Evolutionary conservation across 2,797 vertebrate species (phyloP), one percentile per base, ranked within the genome.

Genomic region (Oreochromis grahami): DNA sequence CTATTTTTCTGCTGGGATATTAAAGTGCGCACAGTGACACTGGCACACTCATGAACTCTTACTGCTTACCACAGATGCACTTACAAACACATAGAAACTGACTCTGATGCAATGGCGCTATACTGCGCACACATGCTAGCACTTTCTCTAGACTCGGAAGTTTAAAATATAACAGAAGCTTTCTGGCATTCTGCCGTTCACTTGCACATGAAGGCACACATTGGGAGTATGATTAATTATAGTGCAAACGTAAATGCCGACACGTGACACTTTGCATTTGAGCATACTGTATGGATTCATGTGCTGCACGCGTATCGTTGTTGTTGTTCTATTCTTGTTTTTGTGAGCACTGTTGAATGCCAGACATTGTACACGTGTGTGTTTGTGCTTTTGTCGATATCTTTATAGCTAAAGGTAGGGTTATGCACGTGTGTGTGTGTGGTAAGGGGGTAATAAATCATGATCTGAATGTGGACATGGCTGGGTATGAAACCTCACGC

Each of bases 401-500:
- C 79, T 85, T 51, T 85, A 77, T 53, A 45, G 82, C 79, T 84
- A 77, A 87, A 88, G 86, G 83, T 78, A 48, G 68, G 41, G 15
- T 48, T 45, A 29, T 72, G 9, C 15, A 72, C 68, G 76, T 53
- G 78, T n/a, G 76, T 89, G 88, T 88, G 91, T 82, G 83, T 83
- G 83, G 77, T 86, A 87, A 87, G 87, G 78, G 91, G 93, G 95
- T 96, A 96, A 97, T 97, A 97, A 97, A 97, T 97, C 96, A 96
- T 95, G 91, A 94, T 94, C 93, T 94, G 92, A 93, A 94, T 93
- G 94, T 84, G 86, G 87, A 94, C 93, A 80, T 91, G 94, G 93
- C 94, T 90, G 82, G 77, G 91, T 94, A 94, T 93, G 91, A 96
- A 94, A 91, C 88, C 91, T 91, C 91, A 83, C 88, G 89, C 89